Percentiles rank a stretch among this genome's conserved stretches.
These are phyloP conservation scores for Acipenser oxyrinchus DNA, from an alignment of 2,797 vertebrate species.

Conservation along the genomic window DNA sequence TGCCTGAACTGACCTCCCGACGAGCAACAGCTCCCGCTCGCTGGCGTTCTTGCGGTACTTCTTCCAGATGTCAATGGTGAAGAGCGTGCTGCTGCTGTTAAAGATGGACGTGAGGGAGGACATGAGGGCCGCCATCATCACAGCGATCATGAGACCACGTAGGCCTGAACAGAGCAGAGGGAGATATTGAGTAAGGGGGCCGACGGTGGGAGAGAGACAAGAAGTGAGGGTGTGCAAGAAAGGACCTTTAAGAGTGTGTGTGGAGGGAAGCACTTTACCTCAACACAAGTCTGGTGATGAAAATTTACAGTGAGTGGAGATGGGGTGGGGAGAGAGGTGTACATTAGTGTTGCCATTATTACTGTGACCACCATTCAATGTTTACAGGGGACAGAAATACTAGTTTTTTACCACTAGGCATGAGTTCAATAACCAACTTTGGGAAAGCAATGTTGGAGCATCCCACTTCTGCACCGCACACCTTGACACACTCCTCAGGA, in stretches of 20 bases:
- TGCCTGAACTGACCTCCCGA: constrained; percentile 64
- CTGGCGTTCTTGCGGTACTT: constrained; percentile 60
- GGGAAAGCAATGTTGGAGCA: constrained; percentile 87
- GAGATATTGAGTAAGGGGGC: constrained; percentile 15
- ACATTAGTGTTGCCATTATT: constrained; percentile 5
- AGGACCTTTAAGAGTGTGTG: not conserved
- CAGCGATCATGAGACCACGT: constrained; percentile 79
- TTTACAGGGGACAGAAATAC: not conserved
- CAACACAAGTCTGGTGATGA: too few relatives aligned
- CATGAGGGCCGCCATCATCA: constrained; percentile 87
- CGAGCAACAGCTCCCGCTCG: constrained; percentile 76
- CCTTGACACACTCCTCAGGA: constrained; percentile 65
- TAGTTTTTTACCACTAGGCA: constrained; percentile 69
- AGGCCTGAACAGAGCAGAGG: constrained; percentile 58
- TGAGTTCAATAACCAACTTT: constrained; percentile 82
- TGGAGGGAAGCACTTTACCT: too few relatives aligned
- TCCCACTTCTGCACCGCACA: constrained; percentile 76
- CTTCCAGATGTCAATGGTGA: constrained; percentile 89
- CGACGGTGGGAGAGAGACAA: not conserved
- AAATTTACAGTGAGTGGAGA: not conserved
- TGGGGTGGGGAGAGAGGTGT: constrained; percentile 1
- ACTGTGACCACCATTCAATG: not conserved
- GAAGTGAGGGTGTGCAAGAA: not conserved
- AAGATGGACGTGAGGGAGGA: constrained; percentile 87
- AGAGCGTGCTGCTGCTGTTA: constrained; percentile 84